Base-by-base conservation (phyloP, 2,797 vertebrate species). In the Phrynocephalus guinanensis region DNA sequence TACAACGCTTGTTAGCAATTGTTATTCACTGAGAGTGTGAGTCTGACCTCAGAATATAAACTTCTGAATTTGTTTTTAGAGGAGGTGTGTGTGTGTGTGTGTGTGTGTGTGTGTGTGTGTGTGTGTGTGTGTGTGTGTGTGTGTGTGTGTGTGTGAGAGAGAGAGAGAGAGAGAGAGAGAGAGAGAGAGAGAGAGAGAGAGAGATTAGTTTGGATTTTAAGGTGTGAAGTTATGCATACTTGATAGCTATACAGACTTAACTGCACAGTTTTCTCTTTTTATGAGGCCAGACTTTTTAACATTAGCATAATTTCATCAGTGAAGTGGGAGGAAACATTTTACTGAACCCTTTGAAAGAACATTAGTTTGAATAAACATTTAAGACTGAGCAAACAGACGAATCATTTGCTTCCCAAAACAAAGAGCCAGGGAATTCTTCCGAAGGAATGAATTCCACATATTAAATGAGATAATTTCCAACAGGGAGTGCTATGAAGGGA, bases 361-460 rank as follows among this genome's bases (percentile, higher is more conserved):
- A 66, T 20, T 26, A 66, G 26, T 77, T 67, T 76, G 33, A 85
- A 85, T n/a, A 85, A 85, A 77, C 56, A 71, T 80, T 66, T 38
- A 24, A 33, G 30, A 6, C 30, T 38, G 18, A 10, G 7, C 18
- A 60, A 85, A 85, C 38, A 20, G 18, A 22, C 2, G n/a, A 22
- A 50, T 50, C 30, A 60, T 83, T 83, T 66, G 44, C 63, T 85
- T 85, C 38, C 60, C 20, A n/a, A 66, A 75, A 48, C 38, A n/a
- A 77, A 85, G 71, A 60, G 24, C 52, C 30, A 44, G 48, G 26
- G 52, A 52, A 24, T 52, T 50, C n/a, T 63, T n/a, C 30, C 38
- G 30, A 71, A 84, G 82, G 52, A 38, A 38, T 28, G 33, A 18
- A 71, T 56, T 60, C 50, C 10, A 26, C n/a, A 50, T 82, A 70